Percentiles rank a stretch among this genome's conserved stretches.
phyloP scores from a whole-genome alignment of 1,140 invertebrate species.

The Tetraneura akinire region DNA sequence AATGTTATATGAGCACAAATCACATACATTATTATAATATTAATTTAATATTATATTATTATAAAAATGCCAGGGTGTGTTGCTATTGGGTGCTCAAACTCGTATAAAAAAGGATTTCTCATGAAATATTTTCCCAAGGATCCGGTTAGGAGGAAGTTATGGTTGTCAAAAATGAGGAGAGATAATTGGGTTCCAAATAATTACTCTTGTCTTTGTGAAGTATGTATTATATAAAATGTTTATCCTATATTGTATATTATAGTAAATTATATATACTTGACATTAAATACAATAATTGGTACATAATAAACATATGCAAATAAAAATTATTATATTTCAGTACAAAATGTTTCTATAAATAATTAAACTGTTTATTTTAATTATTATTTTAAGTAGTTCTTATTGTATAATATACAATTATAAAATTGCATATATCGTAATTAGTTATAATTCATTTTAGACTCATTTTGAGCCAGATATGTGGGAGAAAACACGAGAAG shows the following conservation, averaged over 20 bases:
- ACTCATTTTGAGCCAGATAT: slow-evolving; percentile 1
- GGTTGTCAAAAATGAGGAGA: slow-evolving; percentile 22
- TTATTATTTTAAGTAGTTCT: too few relatives aligned
- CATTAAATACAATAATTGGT: too few relatives aligned
- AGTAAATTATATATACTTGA: too few relatives aligned
- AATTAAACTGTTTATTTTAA: background rate
- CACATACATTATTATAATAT: too few relatives aligned
- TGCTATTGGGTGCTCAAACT: slow-evolving; percentile 7
- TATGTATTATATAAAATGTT: slow-evolving; percentile 21
- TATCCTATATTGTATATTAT: background rate
- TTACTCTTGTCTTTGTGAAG: slow-evolving; percentile 43
- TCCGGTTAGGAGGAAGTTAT: background rate
- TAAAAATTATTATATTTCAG: too few relatives aligned
- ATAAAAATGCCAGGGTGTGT: slow-evolving; percentile 26
- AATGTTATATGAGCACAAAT: background rate
- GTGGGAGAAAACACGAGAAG: background rate
- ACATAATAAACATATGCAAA: too few relatives aligned
- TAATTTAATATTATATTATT: slow-evolving; percentile 7
- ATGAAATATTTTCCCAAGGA: slow-evolving; percentile 35
- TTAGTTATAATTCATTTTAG: slow-evolving; percentile 10
- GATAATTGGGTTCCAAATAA: slow-evolving; percentile 31
- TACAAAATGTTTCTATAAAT: too few relatives aligned
- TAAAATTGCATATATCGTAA: background rate
- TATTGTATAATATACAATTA: background rate
- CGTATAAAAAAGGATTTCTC: background rate